Base-by-base conservation (phyloP, 35 echinoderm and acorn worm genomes). In the Apostichopus californicus region DNA sequence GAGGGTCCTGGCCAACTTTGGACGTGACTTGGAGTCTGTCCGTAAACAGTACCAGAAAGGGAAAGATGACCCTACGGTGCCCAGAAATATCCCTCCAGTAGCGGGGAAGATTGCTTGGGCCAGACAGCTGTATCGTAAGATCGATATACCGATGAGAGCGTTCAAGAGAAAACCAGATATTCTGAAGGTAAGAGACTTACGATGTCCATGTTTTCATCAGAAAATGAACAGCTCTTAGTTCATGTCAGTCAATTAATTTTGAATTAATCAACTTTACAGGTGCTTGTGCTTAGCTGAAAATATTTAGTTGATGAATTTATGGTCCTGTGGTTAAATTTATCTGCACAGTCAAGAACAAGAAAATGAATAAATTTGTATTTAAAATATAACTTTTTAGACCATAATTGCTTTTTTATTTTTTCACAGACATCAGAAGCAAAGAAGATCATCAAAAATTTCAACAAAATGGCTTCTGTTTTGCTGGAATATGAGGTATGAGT, bases 401-500 rank as follows among this genome's bases (percentile, higher is more conserved):
- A 46, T 46, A 3, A 3, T 46, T 46, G 34, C 34, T 46, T 46
- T 46, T 34, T 46, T 46, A 46, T 3, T 46, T 18, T 65, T 79
- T 85, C 90, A 18, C 84, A 98, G 97, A 98, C 95, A 13, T 68
- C 80, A 56, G 97, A 98, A 68, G 97, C 97, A 54, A 98, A 98
- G 92, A 98, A 93, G 64, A 94, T 96, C 34, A 98, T 98, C 77
- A 71, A 93, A 5, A 98, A 98, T 81, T 98, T 96, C 95, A 98
- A 98, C 93, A 98, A 98, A 81, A 98, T 98, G 97, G 97, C 97
- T 61, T 87, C 97, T 87, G 97, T 98, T 54, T 92, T 98, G 7
- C 56, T 98, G 75, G 97, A 98, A 81, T 98, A 96, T 89, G 97
- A 98, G 95, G 97, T 98, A 82, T 93, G 15, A 78, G 5, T 77